Evolutionary conservation across 1,140 invertebrate genomes (phyloP).

Genomic region (Sinonovacula constricta): DNA sequence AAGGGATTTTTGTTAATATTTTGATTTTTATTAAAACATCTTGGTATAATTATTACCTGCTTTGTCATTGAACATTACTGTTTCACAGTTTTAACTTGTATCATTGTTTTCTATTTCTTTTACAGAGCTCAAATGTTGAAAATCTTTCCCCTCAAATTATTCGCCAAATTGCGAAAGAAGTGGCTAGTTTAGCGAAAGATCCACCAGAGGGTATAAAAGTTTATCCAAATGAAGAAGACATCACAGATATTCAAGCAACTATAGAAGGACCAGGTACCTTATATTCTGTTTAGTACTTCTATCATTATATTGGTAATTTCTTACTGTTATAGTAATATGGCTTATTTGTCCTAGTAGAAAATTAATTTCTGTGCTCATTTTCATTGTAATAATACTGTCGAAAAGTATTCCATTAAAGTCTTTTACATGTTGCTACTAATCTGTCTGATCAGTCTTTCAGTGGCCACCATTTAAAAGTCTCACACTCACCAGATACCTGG

Average conservation of each 20-base stretch:
- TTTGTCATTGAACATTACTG: too few species aligned
- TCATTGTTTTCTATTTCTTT: conserved; percentile 33
- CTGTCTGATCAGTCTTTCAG: too few species aligned
- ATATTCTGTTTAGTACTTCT: too few species aligned
- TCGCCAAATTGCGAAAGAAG: conserved; percentile 89
- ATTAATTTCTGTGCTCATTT: not conserved
- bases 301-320: too few species aligned
- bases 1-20: too few species aligned
- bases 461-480: too few species aligned
- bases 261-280: conserved; percentile 93
- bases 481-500: too few species aligned
- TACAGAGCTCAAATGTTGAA: conserved; percentile 86
- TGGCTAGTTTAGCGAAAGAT: conserved; percentile 86
- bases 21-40: too few species aligned
- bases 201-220: conserved; percentile 94
- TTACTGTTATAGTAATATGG: not conserved
- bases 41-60: too few species aligned
- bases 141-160: conserved; percentile 96
- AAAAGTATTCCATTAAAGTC: too few species aligned
- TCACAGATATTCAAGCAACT: conserved; percentile 94
- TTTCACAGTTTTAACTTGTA: too few species aligned
- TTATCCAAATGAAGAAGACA: conserved; percentile 91
- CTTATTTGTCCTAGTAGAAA: not conserved
- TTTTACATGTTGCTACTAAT: too few species aligned
- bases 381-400: not conserved